Percentiles rank a stretch among this genome's conserved stretches.
Conservation (phyloP, 2,888 invertebrate species). For the Orgyia antiqua region DNA sequence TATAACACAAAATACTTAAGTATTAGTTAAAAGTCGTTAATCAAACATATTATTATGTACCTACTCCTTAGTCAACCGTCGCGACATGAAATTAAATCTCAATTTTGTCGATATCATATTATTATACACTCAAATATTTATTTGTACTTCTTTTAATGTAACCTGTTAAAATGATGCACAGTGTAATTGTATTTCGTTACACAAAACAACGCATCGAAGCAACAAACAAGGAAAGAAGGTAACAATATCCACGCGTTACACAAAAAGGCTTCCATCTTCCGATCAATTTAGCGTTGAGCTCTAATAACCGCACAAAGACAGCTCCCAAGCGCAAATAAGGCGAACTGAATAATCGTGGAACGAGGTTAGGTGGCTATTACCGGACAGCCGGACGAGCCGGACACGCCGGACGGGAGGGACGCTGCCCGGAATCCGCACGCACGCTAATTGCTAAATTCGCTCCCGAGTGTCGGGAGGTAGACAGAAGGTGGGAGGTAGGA, state of each 20-base stretch:
- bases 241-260: conserved; percentile 3
- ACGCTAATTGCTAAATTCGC: conserved; percentile 67
- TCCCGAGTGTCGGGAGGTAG: conserved; percentile 16
- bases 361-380: conserved; percentile 47
- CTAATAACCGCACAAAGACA: conserved; percentile 16
- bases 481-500: conserved; percentile 1
- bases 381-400: conserved; percentile 18
- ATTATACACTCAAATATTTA: too few species aligned
- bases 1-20: too few species aligned
- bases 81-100: too few species aligned
- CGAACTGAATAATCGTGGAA: conserved; percentile 15
- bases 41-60: too few species aligned
- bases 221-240: conserved; percentile 7
- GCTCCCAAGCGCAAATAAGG: conserved; percentile 9
- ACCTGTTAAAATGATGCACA: too few species aligned
- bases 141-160: too few species aligned
- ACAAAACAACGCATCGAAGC: conserved; percentile 2
- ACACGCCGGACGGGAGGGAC: conserved; percentile 10
- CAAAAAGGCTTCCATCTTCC: conserved; percentile 12
- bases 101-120: too few species aligned
- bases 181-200: too few species aligned
- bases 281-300: conserved; percentile 17
- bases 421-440: conserved; percentile 43
- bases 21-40: too few species aligned
- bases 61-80: too few species aligned